Evolutionary conservation across 2,888 invertebrate species (phyloP), one percentile per base, ranked within the genome.

Genomic region (Orthosia gothica): DNA sequence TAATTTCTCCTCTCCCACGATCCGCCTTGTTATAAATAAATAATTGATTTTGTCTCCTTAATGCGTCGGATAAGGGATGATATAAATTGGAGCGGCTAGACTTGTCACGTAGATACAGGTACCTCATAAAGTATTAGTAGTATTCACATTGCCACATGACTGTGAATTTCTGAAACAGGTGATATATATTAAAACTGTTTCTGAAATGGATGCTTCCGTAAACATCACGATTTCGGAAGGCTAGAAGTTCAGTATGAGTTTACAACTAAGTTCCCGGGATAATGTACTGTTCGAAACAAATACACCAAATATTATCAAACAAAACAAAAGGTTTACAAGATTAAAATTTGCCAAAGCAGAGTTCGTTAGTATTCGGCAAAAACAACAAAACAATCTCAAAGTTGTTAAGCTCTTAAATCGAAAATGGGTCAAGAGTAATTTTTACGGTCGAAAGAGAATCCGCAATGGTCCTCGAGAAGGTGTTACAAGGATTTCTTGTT

Each of bases 341-440:
- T 82, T 61, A 49, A 65, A 64, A 61, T 66, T 79, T 62, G 5
- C 64, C 45, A 47, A 63, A 67, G 23, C 54, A 40, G 57, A 50
- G 23, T 83, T 70, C 32, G 69, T 66, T 66, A 72, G 69, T 73
- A 67, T 83, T 81, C 64, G 67, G 54, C 57, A 68, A 66, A 70
- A 82, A 70, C 58, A 82, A 81, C 74, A 75, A 76, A 69, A 75
- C 68, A 77, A 69, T 77, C 11, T 72, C 18, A 63, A 78, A 76
- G 45, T 79, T 69, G 57, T 61, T 72, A 79, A 58, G 71, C 68
- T 62, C 68, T 74, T 70, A 68, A 79, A 77, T 72, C 20, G 64
- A 63, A 85, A 79, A 54, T 62, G 50, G 83, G 83, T 85, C 83
- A 85, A 84, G 80, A 83, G 77, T 71, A 58, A 40, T 84, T 75